A percentile compares a stretch with the other conserved stretches of the same genome.
Evolutionary conservation across 2,797 vertebrate genomes (phyloP).

Genomic region (Sebastolobus alascanus): DNA sequence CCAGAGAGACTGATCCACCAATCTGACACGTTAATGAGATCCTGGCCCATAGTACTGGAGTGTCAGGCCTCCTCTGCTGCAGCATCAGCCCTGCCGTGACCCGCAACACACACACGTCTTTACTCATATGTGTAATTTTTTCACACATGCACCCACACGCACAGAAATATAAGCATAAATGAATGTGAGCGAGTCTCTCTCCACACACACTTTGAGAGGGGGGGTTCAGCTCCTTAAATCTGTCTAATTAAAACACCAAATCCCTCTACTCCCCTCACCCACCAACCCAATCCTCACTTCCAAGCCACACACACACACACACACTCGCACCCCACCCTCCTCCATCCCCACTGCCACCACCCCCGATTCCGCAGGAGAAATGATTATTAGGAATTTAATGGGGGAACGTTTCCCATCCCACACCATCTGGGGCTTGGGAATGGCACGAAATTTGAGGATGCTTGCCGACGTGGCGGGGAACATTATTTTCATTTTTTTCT

Average conservation of each 20-base stretch:
- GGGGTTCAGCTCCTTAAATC: slow-evolving; percentile 97
- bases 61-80: slow-evolving; percentile 89
- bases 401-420: slow-evolving; percentile 95
- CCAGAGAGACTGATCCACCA: slow-evolving; percentile 90
- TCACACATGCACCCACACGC: slow-evolving; percentile 44
- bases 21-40: slow-evolving; percentile 97
- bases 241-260: slow-evolving; percentile 99
- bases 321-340: slow-evolving; percentile 58
- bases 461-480: slow-evolving; percentile 75
- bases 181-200: slow-evolving; percentile 27
- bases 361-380: slow-evolving; percentile 90
- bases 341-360: slow-evolving; percentile 67
- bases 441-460: slow-evolving; percentile 93
- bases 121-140: slow-evolving; percentile 47
- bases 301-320: slow-evolving; percentile 40
- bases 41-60: slow-evolving; percentile 86
- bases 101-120: slow-evolving; percentile 50
- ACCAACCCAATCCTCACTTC: slow-evolving; percentile 75
- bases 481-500: slow-evolving; percentile 79
- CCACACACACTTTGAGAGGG: slow-evolving; percentile 42
- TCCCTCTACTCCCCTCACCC: slow-evolving; percentile 90
- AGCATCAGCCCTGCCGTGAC: slow-evolving; percentile 77
- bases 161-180: slow-evolving; percentile 56
- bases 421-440: slow-evolving; percentile 98
- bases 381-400: slow-evolving; percentile 99